Evolutionary conservation across 2,888 invertebrate species (phyloP).

Genomic region (Disparrhopalites patrizii): DNA sequence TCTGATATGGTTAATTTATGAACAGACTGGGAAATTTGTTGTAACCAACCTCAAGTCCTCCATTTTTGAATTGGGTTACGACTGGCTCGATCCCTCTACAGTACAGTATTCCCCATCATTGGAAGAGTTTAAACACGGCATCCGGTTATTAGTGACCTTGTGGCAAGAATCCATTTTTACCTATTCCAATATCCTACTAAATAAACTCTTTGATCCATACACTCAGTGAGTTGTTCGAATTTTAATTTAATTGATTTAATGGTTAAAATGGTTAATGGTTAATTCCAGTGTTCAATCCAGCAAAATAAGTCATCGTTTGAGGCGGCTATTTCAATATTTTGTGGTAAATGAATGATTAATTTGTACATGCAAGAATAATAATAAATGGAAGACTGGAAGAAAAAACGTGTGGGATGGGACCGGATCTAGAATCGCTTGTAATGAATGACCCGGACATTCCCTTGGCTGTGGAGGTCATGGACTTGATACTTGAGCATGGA

Average conservation of each 20-base stretch:
- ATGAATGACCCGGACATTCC: constrained; percentile 62
- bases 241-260: too few relatives aligned
- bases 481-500: constrained; percentile 58
- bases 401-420: constrained; percentile 69
- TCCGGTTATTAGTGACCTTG: constrained; percentile 61
- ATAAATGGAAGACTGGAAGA: constrained; percentile 79
- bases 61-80: constrained; percentile 61
- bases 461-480: constrained; percentile 59
- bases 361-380: too few relatives aligned
- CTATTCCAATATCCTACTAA: constrained; percentile 69
- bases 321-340: too few relatives aligned
- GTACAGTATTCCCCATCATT: constrained; percentile 61
- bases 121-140: constrained; percentile 58
- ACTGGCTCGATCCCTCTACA: constrained; percentile 50
- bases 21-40: constrained; percentile 29
- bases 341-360: too few relatives aligned
- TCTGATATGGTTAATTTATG: too few relatives aligned
- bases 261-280: too few relatives aligned
- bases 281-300: too few relatives aligned
- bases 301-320: too few relatives aligned
- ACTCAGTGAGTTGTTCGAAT: constrained; percentile 66
- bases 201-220: constrained; percentile 66
- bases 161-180: constrained; percentile 66
- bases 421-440: constrained; percentile 66
- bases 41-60: constrained; percentile 51